phyloP scores from a whole-genome alignment of 2,888 invertebrate species.

The Hypena proboscidalis region DNA sequence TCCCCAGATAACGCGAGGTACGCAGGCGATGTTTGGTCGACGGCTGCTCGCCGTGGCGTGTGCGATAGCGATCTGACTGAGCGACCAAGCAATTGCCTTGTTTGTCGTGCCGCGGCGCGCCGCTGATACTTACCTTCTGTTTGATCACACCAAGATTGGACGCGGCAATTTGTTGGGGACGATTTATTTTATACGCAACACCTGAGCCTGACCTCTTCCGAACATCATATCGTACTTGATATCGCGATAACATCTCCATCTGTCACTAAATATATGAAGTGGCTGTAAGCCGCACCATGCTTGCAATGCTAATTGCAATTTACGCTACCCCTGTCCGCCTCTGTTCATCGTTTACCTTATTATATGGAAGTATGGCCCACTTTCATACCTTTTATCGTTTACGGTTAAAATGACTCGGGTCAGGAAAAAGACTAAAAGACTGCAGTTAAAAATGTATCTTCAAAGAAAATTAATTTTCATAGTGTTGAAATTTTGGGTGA shows the following conservation, averaged over 20 bases:
- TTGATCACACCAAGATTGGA: conserved; percentile 43
- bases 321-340: conserved; percentile 15
- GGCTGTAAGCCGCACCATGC: conserved; percentile 8
- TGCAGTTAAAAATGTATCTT: background rate
- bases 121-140: conserved; percentile 34
- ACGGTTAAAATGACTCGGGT: conserved; percentile 6
- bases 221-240: conserved; percentile 27
- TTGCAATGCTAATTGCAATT: conserved; percentile 15
- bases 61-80: conserved; percentile 67
- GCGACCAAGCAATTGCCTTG: conserved; percentile 74
- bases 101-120: conserved; percentile 63
- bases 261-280: conserved; percentile 22
- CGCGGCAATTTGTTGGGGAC: conserved; percentile 46
- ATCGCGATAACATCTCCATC: conserved; percentile 25
- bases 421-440: background rate
- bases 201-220: conserved; percentile 29
- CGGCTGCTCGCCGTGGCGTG: conserved; percentile 55
- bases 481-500: background rate
- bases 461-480: background rate
- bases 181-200: conserved; percentile 39
- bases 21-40: conserved; percentile 47
- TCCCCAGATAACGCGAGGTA: conserved; percentile 46
- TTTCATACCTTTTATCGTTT: conserved; percentile 23
- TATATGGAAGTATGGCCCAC: conserved; percentile 22
- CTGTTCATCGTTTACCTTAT: conserved; percentile 29